Evolutionary conservation across 2,888 invertebrate species (phyloP).

Genomic region (Leptopilina syphax): DNA sequence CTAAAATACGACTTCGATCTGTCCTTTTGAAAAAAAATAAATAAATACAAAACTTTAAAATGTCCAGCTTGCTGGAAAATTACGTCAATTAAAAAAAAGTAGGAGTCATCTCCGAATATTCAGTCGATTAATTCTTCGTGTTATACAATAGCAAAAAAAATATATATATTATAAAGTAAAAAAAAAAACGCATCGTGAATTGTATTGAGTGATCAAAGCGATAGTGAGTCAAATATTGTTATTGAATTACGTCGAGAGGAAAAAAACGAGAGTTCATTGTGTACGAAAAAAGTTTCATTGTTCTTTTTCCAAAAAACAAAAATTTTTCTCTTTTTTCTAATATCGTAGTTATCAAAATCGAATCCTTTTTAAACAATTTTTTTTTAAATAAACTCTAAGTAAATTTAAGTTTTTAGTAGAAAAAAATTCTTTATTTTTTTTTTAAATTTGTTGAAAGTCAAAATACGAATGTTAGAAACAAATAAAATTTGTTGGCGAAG

Average conservation of each 20-base stretch:
- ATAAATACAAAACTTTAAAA: constrained; percentile 27
- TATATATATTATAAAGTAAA: not conserved
- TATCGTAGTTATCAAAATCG: not conserved
- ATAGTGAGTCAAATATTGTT: constrained; percentile 26
- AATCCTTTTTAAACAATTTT: too few relatives aligned
- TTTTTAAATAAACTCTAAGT: too few relatives aligned
- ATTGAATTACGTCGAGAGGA: not conserved
- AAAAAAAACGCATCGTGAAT: constrained; percentile 11
- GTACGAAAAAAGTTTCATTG: too few relatives aligned
- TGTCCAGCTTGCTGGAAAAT: constrained; percentile 30
- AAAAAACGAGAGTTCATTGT: not conserved
- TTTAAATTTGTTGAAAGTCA: too few relatives aligned
- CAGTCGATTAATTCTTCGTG: constrained; percentile 23
- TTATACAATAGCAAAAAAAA: constrained; percentile 1
- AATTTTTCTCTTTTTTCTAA: too few relatives aligned
- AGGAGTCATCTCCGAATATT: constrained; percentile 28
- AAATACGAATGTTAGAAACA: not conserved
- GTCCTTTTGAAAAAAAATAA: constrained; percentile 12
- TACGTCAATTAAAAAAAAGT: constrained; percentile 34
- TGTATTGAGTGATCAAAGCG: not conserved
- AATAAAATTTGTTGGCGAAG: not conserved
- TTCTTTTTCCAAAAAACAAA: not conserved
- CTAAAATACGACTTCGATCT: constrained; percentile 26
- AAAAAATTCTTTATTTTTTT: not conserved
- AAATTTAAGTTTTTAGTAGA: too few relatives aligned